Evolutionary conservation across 2,113 vertebrate species (phyloP).

Genomic region (Hemicordylus capensis): DNA sequence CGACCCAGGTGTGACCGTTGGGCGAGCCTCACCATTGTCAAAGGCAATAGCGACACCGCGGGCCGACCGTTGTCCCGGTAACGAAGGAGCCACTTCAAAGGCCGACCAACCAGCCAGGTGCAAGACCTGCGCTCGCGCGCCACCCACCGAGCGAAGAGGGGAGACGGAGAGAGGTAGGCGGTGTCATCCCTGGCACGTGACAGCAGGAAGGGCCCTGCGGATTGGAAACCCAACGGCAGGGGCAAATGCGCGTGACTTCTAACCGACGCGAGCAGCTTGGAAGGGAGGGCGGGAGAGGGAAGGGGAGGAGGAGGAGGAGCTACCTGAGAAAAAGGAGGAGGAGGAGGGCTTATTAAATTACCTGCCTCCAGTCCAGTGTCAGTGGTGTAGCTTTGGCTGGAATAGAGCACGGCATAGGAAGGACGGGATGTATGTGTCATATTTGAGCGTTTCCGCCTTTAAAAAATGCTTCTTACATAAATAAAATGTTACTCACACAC

Average conservation of each 20-base stretch:
- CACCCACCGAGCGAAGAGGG: neutral
- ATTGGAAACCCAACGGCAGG: neutral
- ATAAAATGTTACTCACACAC: no score
- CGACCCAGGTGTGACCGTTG: neutral
- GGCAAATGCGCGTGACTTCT: neutral
- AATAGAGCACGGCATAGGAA: no score
- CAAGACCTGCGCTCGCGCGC: neutral
- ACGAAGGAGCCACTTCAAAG: neutral
- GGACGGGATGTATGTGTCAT: no score
- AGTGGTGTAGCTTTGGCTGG: no score
- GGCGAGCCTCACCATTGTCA: neutral
- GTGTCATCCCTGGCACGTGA: neutral
- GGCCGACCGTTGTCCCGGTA: neutral
- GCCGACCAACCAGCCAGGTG: neutral
- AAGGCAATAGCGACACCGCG: neutral
- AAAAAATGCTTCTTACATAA: no score
- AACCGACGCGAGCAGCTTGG: neutral
- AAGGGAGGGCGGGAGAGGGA: no score
- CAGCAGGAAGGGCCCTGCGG: neutral
- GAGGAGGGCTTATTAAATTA: neutral
- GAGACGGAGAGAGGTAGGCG: neutral
- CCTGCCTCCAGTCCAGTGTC: no score
- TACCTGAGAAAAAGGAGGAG: neutral
- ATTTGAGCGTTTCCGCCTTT: no score
- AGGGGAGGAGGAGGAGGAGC: neutral